Evolutionary conservation across 2,113 vertebrate species (phyloP).

Genomic region (Silurus glanis): DNA sequence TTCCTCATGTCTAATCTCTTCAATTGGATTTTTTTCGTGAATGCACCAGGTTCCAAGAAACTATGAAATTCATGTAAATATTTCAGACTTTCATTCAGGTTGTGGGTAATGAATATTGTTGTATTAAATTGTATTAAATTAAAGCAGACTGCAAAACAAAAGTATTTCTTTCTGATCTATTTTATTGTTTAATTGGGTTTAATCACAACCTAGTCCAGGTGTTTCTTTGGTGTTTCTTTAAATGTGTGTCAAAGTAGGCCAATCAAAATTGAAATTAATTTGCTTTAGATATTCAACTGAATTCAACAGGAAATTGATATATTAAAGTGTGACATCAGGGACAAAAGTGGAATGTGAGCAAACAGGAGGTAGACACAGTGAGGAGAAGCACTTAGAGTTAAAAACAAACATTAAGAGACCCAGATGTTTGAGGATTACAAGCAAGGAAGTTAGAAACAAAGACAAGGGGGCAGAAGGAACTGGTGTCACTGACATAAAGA

Average conservation of each 20-base stretch:
- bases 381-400: conserved; percentile 47
- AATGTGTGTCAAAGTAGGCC: no score
- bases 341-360: conserved; percentile 52
- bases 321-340: not conserved
- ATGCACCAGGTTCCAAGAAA: no score
- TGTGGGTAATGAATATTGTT: not conserved
- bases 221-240: no score
- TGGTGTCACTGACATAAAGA: conserved; percentile 27
- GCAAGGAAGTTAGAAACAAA: conserved; percentile 18
- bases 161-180: not conserved
- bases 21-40: no score
- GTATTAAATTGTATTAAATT: not conserved
- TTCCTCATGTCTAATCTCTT: not conserved
- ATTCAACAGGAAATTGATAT: not conserved
- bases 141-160: not conserved
- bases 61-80: not conserved
- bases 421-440: conserved; percentile 23
- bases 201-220: no score
- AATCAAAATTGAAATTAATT: not conserved
- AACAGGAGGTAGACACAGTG: conserved; percentile 59
- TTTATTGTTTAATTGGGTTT: not conserved
- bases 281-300: conserved; percentile 34
- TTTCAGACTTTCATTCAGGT: not conserved
- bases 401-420: not conserved
- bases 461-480: not conserved